A percentile compares a stretch with the other conserved stretches of the same genome.
Conservation (phyloP, 1,140 invertebrate species). For the Drosophila elegans region DNA sequence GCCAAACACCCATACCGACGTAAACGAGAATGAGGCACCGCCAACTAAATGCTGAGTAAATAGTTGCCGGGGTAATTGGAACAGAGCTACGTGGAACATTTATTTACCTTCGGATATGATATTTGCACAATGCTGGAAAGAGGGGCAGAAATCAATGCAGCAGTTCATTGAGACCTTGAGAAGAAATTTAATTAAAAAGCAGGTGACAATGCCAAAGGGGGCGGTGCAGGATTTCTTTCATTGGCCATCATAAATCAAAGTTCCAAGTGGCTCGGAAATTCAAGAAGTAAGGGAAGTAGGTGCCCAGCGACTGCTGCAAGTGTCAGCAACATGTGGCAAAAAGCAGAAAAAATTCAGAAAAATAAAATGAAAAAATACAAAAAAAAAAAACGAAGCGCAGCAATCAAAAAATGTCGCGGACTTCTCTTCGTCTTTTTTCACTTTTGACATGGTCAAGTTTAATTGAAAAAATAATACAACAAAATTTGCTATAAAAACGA, state of each 20-base stretch:
- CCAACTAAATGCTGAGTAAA: constrained; percentile 66
- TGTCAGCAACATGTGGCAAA: constrained; percentile 79
- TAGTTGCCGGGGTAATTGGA: constrained; percentile 75
- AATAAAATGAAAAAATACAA: constrained; percentile 56
- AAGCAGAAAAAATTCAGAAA: constrained; percentile 53
- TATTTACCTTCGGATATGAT: constrained; percentile 66
- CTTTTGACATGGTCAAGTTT: constrained; percentile 81
- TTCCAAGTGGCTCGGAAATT: constrained; percentile 27
- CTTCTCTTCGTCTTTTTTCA: constrained; percentile 44
- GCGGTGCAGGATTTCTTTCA: constrained; percentile 7
- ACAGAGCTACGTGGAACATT: constrained; percentile 45
- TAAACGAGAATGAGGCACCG: constrained; percentile 7
- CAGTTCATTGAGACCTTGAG: constrained; percentile 57
- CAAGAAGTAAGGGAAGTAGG: neutral
- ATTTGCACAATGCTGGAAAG: constrained; percentile 21
- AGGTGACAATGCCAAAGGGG: constrained; percentile 63
- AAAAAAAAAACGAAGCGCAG: constrained; percentile 39
- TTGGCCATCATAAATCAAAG: constrained; percentile 70
- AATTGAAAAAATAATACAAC: constrained; percentile 77
- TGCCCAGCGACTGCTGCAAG: constrained; percentile 60
- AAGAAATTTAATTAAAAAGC: constrained; percentile 75
- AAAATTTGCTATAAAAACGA: constrained; percentile 66
- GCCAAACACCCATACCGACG: constrained; percentile 4
- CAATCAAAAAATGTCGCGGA: constrained; percentile 58
- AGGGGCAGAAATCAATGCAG: constrained; percentile 36